phyloP scores from a whole-genome alignment of 2,113 vertebrate species.

The Lycocorax pyrrhopterus region DNA sequence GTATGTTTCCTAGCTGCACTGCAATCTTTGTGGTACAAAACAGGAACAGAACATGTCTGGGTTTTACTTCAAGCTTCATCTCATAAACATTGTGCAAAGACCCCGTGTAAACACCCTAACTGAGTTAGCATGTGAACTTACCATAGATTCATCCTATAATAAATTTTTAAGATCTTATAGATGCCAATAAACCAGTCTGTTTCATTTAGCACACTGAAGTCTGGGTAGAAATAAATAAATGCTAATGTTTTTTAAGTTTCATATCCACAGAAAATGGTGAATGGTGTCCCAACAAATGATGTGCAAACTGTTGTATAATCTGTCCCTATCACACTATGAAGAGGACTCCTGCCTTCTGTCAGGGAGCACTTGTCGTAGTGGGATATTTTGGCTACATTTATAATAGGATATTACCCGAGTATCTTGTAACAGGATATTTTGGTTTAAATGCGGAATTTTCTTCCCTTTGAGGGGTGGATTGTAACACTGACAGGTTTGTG shows the following conservation, averaged over 20 bases:
- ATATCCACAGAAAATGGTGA: background rate
- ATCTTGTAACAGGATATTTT: background rate
- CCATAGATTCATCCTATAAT: background rate
- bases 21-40: constrained; percentile 22
- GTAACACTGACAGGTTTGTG: background rate
- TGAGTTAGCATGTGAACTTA: background rate
- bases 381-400: background rate
- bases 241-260: background rate
- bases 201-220: background rate
- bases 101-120: background rate
- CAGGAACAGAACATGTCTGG: constrained; percentile 50
- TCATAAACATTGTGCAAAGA: constrained; percentile 40
- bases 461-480: background rate
- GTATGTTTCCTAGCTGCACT: constrained; percentile 24
- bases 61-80: constrained; percentile 26
- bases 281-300: background rate
- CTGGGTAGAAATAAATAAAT: background rate
- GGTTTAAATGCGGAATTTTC: background rate
- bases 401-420: background rate
- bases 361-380: background rate
- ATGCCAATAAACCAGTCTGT: background rate
- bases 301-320: background rate
- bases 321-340: background rate
- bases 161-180: constrained; percentile 1
- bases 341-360: background rate